phyloP scores from a whole-genome alignment of 1,140 invertebrate genomes.

The Antheraea pernyi region DNA sequence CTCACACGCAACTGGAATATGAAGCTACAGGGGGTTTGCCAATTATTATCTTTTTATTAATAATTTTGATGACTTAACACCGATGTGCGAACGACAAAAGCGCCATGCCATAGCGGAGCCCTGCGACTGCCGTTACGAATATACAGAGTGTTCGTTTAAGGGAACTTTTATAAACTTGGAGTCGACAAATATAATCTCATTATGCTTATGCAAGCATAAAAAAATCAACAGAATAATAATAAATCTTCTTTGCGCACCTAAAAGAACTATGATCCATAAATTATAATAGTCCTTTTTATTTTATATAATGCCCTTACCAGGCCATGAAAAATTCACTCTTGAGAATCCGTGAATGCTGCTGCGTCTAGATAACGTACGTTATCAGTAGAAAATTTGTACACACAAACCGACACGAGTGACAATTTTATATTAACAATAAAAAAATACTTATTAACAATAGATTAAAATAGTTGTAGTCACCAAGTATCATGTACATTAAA shows the following conservation, averaged over 20 bases:
- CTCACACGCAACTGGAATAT: not conserved
- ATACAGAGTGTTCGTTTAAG: not conserved
- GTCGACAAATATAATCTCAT: not conserved
- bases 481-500: not conserved
- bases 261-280: no score
- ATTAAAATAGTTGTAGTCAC: not conserved
- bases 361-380: no score
- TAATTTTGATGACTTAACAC: constrained; percentile 3
- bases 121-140: not conserved
- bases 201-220: not conserved
- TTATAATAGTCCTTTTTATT: no score
- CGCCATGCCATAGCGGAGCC: constrained; percentile 45
- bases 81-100: constrained; percentile 33
- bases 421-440: no score
- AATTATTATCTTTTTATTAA: not conserved
- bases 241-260: no score
- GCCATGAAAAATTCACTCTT: no score
- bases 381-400: no score
- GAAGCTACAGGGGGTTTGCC: not conserved
- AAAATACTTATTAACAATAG: not conserved
- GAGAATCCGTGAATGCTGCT: no score
- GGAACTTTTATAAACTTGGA: not conserved
- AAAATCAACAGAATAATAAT: no score
- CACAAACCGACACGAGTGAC: no score
- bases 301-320: no score